A percentile compares a stretch with the other conserved stretches of the same genome.
Evolutionary conservation across 1,140 invertebrate species (phyloP).

Genomic region (Ceratina japonica): DNA sequence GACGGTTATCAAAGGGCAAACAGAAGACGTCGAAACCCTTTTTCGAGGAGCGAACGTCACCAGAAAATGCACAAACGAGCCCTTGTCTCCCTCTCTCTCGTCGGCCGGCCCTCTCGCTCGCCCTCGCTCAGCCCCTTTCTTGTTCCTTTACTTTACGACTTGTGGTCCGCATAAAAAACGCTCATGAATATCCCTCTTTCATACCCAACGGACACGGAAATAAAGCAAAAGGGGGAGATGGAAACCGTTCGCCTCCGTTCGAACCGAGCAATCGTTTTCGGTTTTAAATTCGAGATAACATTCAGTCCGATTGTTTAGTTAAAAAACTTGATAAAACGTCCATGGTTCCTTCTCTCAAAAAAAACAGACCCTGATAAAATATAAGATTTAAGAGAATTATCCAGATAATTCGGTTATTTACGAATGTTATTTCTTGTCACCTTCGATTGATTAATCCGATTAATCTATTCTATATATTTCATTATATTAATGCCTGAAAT

Average conservation of each 20-base stretch:
- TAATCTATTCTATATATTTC: too few species aligned
- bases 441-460: too few species aligned
- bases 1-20: slow-evolving; percentile 43
- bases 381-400: too few species aligned
- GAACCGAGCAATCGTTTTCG: neutral
- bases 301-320: too few species aligned
- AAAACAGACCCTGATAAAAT: too few species aligned
- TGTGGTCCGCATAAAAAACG: slow-evolving; percentile 50
- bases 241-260: slow-evolving; percentile 9
- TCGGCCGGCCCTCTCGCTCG: slow-evolving; percentile 44
- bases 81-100: slow-evolving; percentile 61
- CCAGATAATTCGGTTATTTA: too few species aligned
- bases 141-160: neutral
- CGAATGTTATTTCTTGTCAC: too few species aligned
- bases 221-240: slow-evolving; percentile 51
- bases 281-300: too few species aligned
- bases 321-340: too few species aligned
- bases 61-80: slow-evolving; percentile 53
- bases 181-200: slow-evolving; percentile 64
- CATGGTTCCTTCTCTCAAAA: too few species aligned
- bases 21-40: slow-evolving; percentile 38
- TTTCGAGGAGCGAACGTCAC: slow-evolving; percentile 48
- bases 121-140: slow-evolving; percentile 32
- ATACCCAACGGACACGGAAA: slow-evolving; percentile 59
- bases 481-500: too few species aligned